Evolutionary conservation across 2,888 invertebrate genomes (phyloP).

Genomic region (Diplazon laetatorius): DNA sequence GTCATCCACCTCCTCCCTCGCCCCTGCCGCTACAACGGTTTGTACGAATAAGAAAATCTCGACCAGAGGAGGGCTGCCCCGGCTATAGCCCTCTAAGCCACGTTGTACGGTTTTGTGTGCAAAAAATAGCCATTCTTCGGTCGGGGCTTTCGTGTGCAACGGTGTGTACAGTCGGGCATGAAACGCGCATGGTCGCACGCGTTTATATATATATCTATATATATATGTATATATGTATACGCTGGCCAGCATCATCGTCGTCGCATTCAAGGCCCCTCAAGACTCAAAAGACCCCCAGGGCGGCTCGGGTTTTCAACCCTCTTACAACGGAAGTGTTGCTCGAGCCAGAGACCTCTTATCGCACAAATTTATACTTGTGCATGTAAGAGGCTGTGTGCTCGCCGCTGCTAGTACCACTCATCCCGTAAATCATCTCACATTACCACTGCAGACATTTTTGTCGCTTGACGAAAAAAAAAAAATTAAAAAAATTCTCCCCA

Average conservation of each 20-base stretch:
- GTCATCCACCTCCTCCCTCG: background rate
- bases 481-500: too few relatives aligned
- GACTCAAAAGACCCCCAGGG: conserved; percentile 57
- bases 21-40: background rate
- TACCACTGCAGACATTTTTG: background rate
- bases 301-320: conserved; percentile 44
- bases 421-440: conserved; percentile 5
- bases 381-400: conserved; percentile 37
- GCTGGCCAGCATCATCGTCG: conserved; percentile 45
- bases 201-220: background rate
- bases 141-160: conserved; percentile 49
- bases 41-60: conserved; percentile 20
- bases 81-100: conserved; percentile 16
- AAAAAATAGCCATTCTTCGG: conserved; percentile 58
- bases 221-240: conserved; percentile 20
- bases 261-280: conserved; percentile 52
- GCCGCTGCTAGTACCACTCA: conserved; percentile 32
- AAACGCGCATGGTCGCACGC: background rate
- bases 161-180: conserved; percentile 37
- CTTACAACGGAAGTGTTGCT: conserved; percentile 60
- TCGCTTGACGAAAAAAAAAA: background rate
- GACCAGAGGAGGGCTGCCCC: conserved; percentile 2
- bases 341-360: conserved; percentile 44
- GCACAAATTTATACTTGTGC: conserved; percentile 19
- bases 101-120: conserved; percentile 21